Percentiles rank a stretch among this genome's conserved stretches.
Conservation (phyloP, 1,140 invertebrate species). For the Drosophila subobscura region DNA sequence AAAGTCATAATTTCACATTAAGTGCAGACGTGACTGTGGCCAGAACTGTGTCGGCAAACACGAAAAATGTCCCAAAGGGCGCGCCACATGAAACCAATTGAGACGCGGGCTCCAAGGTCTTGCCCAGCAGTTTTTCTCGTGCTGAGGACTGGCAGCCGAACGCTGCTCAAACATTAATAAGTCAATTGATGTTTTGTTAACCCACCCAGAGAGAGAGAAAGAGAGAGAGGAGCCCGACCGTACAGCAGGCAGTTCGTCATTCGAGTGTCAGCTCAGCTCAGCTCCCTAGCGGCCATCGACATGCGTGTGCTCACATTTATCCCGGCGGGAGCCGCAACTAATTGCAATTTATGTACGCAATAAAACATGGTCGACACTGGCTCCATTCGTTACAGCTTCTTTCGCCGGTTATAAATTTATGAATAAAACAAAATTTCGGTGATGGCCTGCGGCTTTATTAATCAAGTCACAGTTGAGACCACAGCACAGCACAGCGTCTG, state of each 20-base stretch:
- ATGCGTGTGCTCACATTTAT: constrained; percentile 76
- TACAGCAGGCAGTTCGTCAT: constrained; percentile 53
- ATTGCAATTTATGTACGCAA: constrained; percentile 81
- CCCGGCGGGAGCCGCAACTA: constrained; percentile 70
- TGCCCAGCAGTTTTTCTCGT: constrained; percentile 21
- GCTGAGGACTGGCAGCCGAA: constrained; percentile 2
- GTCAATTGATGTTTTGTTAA: constrained; percentile 82
- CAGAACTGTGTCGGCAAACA: constrained; percentile 1
- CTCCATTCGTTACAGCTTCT: constrained; percentile 55
- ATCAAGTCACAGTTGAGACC: constrained; percentile 48
- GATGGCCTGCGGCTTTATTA: constrained; percentile 64
- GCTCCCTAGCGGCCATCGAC: constrained; percentile 55
- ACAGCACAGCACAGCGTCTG: constrained; percentile 7
- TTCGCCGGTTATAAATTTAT: constrained; percentile 77
- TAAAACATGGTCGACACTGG: constrained; percentile 59
- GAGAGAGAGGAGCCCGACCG: constrained; percentile 14
- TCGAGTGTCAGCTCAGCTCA: constrained; percentile 12
- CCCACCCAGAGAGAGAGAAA: constrained; percentile 29
- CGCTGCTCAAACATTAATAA: constrained; percentile 72
- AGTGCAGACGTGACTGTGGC: constrained; percentile 73
- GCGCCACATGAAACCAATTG: constrained; percentile 69
- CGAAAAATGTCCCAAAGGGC: constrained; percentile 39
- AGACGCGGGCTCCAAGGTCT: constrained; percentile 8
- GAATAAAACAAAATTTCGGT: constrained; percentile 63
- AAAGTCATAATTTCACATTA: constrained; percentile 81